Conservation (phyloP, 2,888 invertebrate species). For the Drosophila macrothrix region DNA sequence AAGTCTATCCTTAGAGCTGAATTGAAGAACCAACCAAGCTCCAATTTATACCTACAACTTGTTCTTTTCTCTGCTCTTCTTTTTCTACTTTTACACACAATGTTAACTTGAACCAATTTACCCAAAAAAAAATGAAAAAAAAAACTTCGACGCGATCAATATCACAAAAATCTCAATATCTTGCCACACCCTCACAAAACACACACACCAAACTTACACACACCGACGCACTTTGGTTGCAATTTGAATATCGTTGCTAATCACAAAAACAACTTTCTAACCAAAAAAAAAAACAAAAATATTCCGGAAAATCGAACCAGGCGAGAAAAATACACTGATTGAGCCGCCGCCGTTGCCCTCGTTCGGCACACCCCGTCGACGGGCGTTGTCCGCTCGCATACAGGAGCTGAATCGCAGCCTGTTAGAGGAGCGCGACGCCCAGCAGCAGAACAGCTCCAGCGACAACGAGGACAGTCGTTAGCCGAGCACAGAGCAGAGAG, state of each 20-base stretch:
- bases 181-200: constrained; percentile 17
- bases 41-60: constrained; percentile 67
- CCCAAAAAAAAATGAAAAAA: background rate
- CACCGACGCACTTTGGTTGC: constrained; percentile 39
- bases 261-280: constrained; percentile 49
- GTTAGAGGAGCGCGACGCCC: constrained; percentile 83
- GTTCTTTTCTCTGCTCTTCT: constrained; percentile 83
- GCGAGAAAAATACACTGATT: constrained; percentile 93
- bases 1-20: constrained; percentile 60
- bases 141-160: constrained; percentile 24
- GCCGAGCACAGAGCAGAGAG: constrained; percentile 1
- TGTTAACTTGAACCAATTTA: constrained; percentile 34
- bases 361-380: constrained; percentile 84
- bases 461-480: constrained; percentile 85
- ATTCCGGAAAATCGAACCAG: constrained; percentile 82
- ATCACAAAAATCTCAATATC: constrained; percentile 26
- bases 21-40: constrained; percentile 45
- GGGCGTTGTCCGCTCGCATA: constrained; percentile 85
- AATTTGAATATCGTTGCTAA: constrained; percentile 53
- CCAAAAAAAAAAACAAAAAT: constrained; percentile 1
- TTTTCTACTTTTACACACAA: constrained; percentile 65
- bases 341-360: constrained; percentile 88
- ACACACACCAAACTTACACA: constrained; percentile 13
- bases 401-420: constrained; percentile 85
- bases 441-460: constrained; percentile 84